A percentile compares a stretch with the other conserved stretches of the same genome.
phyloP scores from a whole-genome alignment of 1,140 invertebrate species.

The Drosophila trapezifrons region DNA sequence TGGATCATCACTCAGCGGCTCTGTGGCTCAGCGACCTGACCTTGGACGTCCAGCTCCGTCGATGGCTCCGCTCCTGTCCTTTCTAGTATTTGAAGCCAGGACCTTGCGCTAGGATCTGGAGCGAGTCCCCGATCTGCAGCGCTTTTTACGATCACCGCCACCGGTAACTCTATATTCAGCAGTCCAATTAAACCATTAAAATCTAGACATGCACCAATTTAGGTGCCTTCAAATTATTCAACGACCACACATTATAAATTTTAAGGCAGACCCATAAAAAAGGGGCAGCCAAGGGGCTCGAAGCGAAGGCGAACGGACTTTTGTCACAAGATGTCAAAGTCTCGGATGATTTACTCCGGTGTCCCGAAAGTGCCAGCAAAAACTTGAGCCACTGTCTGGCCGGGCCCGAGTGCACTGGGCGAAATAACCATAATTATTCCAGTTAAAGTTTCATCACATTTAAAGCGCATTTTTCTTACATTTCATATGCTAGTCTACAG shows the following conservation, averaged over 20 bases:
- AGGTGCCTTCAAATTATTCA: conserved; percentile 81
- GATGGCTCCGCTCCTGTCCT: neutral
- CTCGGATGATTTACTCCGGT: conserved; percentile 69
- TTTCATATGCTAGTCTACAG: no score
- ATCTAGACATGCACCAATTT: conserved; percentile 82
- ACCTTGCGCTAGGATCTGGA: neutral
- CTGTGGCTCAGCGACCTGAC: conserved; percentile 2
- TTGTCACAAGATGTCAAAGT: conserved; percentile 78
- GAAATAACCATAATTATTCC: no score
- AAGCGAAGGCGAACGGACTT: conserved; percentile 46
- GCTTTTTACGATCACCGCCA: conserved; percentile 7
- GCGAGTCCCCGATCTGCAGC: no score
- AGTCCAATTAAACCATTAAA: conserved; percentile 77
- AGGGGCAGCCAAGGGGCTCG: neutral
- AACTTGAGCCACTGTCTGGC: conserved; percentile 49
- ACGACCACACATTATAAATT: conserved; percentile 83
- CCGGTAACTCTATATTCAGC: conserved; percentile 42
- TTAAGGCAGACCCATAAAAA: conserved; percentile 68
- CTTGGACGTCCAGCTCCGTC: conserved; percentile 15
- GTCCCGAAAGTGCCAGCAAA: conserved; percentile 47
- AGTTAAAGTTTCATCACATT: no score
- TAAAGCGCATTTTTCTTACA: no score
- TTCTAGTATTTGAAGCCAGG: conserved; percentile 10
- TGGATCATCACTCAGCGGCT: conserved; percentile 54
- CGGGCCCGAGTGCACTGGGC: conserved; percentile 5